Conservation (phyloP, 2,888 invertebrate genomes). For the Heliconius ethilla region DNA sequence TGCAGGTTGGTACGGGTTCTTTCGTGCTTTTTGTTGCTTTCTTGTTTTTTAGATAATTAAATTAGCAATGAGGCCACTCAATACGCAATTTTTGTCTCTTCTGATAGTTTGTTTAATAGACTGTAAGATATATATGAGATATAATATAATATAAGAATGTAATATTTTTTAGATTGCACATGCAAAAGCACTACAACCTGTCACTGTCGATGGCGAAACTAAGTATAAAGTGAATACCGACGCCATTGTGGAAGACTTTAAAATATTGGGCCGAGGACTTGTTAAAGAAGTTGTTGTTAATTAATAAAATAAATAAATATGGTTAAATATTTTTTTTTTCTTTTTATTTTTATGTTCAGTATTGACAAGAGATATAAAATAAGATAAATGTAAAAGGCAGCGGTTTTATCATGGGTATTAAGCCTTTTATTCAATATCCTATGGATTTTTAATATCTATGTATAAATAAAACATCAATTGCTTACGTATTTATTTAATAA, state of each 20-base stretch:
- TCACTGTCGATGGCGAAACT: constrained; percentile 60
- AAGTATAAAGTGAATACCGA: constrained; percentile 83
- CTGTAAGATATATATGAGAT: too few relatives aligned
- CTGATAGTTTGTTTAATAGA: too few relatives aligned
- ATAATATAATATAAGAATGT: too few relatives aligned
- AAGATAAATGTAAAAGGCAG: neutral
- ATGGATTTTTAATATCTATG: neutral
- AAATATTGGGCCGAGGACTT: constrained; percentile 85
- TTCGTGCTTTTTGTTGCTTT: neutral
- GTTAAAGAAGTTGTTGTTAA: constrained; percentile 79
- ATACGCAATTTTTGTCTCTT: too few relatives aligned
- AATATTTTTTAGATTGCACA: constrained; percentile 73
- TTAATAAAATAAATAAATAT: neutral
- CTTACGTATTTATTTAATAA: neutral
- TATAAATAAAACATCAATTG: neutral
- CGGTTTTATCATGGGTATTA: too few relatives aligned
- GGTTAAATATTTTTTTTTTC: neutral
- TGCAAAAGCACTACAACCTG: constrained; percentile 80
- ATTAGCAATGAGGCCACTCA: too few relatives aligned
- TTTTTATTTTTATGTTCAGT: neutral
- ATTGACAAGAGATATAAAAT: neutral
- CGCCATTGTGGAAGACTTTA: constrained; percentile 88
- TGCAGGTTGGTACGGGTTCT: constrained; percentile 83
- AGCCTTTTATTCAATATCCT: too few relatives aligned
- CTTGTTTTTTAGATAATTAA: too few relatives aligned